Percentiles rank a stretch among this genome's conserved stretches.
Conservation (phyloP, 1,140 invertebrate species). For the Drosophila albomicans region DNA sequence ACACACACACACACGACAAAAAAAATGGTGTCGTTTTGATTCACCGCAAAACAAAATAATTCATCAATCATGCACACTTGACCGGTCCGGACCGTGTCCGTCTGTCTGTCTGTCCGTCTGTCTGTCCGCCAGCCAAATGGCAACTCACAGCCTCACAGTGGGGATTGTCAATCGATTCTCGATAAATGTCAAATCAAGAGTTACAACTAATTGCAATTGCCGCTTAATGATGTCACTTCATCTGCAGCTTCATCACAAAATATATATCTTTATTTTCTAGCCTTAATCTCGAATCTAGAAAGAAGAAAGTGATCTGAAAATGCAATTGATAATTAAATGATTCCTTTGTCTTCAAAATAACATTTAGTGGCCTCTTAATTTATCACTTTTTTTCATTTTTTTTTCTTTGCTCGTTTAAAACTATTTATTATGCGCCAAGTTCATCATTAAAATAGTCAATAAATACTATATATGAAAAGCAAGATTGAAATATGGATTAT, state of each 20-base stretch:
- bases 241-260: background rate
- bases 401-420: no score
- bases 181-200: background rate
- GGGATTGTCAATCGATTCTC: background rate
- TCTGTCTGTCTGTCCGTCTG: background rate
- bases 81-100: slow-evolving; percentile 45
- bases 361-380: no score
- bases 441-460: no score
- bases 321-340: no score
- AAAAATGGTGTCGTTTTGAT: slow-evolving; percentile 80
- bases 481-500: no score
- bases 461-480: no score
- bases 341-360: no score
- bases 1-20: background rate
- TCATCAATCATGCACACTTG: slow-evolving; percentile 83
- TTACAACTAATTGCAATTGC: background rate
- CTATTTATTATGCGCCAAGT: no score
- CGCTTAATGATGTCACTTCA: background rate
- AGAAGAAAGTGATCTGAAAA: no score
- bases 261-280: no score
- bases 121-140: background rate
- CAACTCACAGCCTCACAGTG: slow-evolving; percentile 29
- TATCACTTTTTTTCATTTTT: no score
- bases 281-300: no score
- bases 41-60: slow-evolving; percentile 82